Conservation (phyloP, 37 sponge, comb jelly and placozoan genomes). For the Ianthella basta region DNA sequence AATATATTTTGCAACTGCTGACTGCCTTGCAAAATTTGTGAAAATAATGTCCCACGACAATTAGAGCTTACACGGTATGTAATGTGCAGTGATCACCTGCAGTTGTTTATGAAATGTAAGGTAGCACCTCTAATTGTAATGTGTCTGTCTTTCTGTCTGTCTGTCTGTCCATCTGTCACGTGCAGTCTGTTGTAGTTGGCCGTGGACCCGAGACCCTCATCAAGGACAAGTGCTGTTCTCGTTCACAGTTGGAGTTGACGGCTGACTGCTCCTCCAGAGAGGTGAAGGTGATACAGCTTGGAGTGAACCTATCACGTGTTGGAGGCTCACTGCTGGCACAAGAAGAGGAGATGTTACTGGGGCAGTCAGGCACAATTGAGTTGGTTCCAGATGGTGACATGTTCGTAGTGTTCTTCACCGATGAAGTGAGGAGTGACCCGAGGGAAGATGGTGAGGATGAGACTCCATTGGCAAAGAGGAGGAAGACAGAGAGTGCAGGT, state of each 20-base stretch:
- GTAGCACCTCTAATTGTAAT: too few relatives aligned
- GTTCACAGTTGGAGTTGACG: conserved; percentile 66
- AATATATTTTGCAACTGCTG: too few relatives aligned
- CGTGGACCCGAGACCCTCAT: conserved; percentile 52
- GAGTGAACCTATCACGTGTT: conserved; percentile 51
- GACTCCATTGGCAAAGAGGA: too few relatives aligned
- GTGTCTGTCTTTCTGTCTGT: too few relatives aligned
- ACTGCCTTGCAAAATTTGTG: too few relatives aligned
- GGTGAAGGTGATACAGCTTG: conserved; percentile 55
- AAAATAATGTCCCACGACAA: too few relatives aligned
- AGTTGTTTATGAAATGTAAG: too few relatives aligned
- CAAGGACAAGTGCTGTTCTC: conserved; percentile 58
- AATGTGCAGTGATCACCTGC: too few relatives aligned
- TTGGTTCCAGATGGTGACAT: conserved; percentile 50
- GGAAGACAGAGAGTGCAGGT: too few relatives aligned
- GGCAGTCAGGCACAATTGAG: conserved; percentile 52
- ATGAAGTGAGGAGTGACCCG: background rate
- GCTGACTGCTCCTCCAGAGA: conserved; percentile 67
- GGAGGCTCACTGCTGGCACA: conserved; percentile 33
- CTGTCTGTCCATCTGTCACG: too few relatives aligned
- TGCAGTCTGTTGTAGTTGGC: conserved; percentile 58
- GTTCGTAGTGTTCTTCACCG: conserved; percentile 62
- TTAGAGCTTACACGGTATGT: too few relatives aligned
- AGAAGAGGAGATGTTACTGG: conserved; percentile 43
- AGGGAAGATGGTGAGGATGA: conserved; percentile 7